Evolutionary conservation across 2,888 invertebrate genomes (phyloP), one percentile per base, ranked within the genome.

Genomic region (Pristionchus exspectatus): DNA sequence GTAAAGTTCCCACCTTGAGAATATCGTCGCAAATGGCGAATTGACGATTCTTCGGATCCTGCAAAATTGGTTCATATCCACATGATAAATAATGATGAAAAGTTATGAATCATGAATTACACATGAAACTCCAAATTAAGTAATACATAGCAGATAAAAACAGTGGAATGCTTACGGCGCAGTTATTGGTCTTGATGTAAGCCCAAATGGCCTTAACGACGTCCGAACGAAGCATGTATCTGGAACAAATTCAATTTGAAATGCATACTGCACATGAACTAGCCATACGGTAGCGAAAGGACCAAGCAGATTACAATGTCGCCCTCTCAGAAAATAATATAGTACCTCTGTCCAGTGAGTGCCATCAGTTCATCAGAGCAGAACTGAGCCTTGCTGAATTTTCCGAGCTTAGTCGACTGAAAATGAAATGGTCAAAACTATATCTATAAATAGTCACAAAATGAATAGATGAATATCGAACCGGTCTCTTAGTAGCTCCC

Each of bases 11-110:
- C 24, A 74, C 72, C 87, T 50, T 44, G 54, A 87, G 87, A 24
- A 56, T 38, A 87, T 87, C 87, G 54, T 87, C 87, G 54, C 72
- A 87, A 56, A 87, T 27, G 56, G 54, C 50, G 74, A 72, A 87
- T 27, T 74, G 87, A 5, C 54, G 27, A 54, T 87, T 74, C 74
- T 87, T 87, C 38, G 87, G 87, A 72, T 87, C 87, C 87, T 87
- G 50, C 10, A 87, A 87, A 2, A 69, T 38, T 38, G 38, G 38
- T 38, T 38, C 38, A 38, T 38, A 16, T 56, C 27, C 7, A 5
- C 16, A 18, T n/a, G 33, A 33, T 69, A n/a, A 33, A 33, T 38
- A 21, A 33, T 33, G 21, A 33, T 44, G 12, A 33, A 77, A 77
- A 33, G 38, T 38, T 38, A 38, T 38, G 38, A 38, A 38, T 38